Evolutionary conservation across 2,888 invertebrate genomes (phyloP), one percentile per base, ranked within the genome.

Genomic region (Perithous albicinctus): DNA sequence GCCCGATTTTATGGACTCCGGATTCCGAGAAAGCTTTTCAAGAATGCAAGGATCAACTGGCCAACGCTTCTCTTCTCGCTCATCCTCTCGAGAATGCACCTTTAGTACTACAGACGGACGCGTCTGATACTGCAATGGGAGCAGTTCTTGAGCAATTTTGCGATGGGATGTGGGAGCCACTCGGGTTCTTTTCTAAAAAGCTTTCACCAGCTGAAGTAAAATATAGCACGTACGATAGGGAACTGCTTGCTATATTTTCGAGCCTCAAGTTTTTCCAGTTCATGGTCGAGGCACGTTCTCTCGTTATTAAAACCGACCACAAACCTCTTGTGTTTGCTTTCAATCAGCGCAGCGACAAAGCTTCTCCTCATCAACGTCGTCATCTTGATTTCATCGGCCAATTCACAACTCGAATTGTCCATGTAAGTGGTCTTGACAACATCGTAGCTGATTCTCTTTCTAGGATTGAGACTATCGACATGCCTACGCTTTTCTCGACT

Each of bases 141-240:
- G 84, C 80, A 0, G 69, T 73, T 23, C 46, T 85, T 0, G 77
- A 83, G 18, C 82, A 85, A 15, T 56, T 0, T 1, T 23, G 8
- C 1, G 51, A 63, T 0, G 46, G 43, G 0, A 12, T 2, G 2
- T 82, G 76, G 74, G 72, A 84, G 74, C 78, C 82, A 0, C 23
- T 84, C 0, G 80, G 77, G 29, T 82, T 84, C 32, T 72, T 78
- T 20, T 79, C 84, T 0, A 66, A 48, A 20, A 64, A 59, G 20
- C 12, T 82, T 1, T 63, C 81, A 4, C 67, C 83, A 1, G 38
- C 82, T 0, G 80, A 88, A 59, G 20, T 3, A 7, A 84, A 82
- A 1, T 90, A 88, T 69, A 85, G 86, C 59, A 74, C 86, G 7
- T 87, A 87, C n/a, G n/a, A 88, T 69, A 51, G 86, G 6, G 85